A percentile compares a stretch with the other conserved stretches of the same genome.
phyloP scores from a whole-genome alignment of 1,140 invertebrate genomes.

The Oscheius sp. region DNA sequence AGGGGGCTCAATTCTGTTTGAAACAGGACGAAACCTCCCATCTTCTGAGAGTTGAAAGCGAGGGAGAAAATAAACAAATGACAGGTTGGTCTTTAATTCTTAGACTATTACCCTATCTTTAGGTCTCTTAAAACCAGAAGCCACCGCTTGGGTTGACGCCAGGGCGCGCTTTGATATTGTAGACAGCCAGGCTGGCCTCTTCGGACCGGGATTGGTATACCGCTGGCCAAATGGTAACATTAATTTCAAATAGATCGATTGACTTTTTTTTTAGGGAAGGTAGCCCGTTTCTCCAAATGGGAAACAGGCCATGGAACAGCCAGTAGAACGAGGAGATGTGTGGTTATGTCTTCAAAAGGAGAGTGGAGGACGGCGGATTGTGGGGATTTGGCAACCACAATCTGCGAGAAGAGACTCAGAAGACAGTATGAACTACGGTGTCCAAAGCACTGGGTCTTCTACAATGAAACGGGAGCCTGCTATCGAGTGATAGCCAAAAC shows the following conservation, averaged over 20 bases:
- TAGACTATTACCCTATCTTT: background rate
- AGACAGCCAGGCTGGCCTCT: conserved; percentile 44
- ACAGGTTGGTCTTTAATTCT: conserved; percentile 31
- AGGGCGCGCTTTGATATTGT: conserved; percentile 50
- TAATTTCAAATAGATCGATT: background rate
- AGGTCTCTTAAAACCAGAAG: conserved; percentile 2
- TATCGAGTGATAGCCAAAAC: conserved; percentile 36
- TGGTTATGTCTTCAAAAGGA: conserved; percentile 36
- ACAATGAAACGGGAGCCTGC: conserved; percentile 41
- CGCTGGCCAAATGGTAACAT: conserved; percentile 48
- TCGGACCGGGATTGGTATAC: conserved; percentile 46
- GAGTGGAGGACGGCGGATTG: conserved; percentile 47
- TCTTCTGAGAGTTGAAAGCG: conserved; percentile 33
- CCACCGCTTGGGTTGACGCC: conserved; percentile 42
- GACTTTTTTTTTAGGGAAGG: conserved; percentile 41
- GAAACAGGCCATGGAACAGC: conserved; percentile 39
- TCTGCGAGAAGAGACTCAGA: conserved; percentile 44
- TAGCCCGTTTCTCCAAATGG: conserved; percentile 44
- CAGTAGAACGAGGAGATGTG: conserved; percentile 35
- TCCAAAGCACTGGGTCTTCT: conserved; percentile 38
- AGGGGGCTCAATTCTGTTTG: conserved; percentile 42
- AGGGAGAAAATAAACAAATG: conserved; percentile 44
- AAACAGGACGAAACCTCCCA: conserved; percentile 34
- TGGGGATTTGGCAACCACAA: conserved; percentile 40
- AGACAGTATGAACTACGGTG: conserved; percentile 21